These are phyloP conservation scores for Hycleus cichorii DNA, from an alignment of 1,140 invertebrate species.

Conservation along the genomic window DNA sequence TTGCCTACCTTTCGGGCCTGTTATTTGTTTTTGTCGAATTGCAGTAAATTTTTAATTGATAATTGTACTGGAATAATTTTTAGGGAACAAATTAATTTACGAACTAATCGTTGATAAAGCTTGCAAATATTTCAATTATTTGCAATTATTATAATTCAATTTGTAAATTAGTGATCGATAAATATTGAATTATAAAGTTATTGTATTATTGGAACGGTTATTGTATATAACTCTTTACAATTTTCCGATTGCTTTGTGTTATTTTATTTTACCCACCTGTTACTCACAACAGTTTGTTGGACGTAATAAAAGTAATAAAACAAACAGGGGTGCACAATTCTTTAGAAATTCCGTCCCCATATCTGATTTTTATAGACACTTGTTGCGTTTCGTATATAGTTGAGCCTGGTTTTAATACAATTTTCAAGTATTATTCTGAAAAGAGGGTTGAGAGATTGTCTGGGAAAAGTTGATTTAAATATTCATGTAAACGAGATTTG, in stretches of 20 bases:
- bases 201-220: slow-evolving; percentile 5
- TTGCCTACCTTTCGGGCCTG: too few species aligned
- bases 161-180: too few species aligned
- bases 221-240: slow-evolving; percentile 19
- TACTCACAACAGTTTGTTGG: slow-evolving; percentile 24
- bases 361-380: slow-evolving; percentile 38
- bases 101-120: too few species aligned
- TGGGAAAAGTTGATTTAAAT: slow-evolving; percentile 16
- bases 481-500: slow-evolving; percentile 16
- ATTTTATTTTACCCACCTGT: slow-evolving; percentile 36
- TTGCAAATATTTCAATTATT: too few species aligned
- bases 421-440: slow-evolving; percentile 29
- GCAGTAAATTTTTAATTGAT: too few species aligned
- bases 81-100: too few species aligned
- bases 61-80: too few species aligned
- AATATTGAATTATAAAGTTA: too few species aligned
- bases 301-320: slow-evolving; percentile 36
- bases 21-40: too few species aligned
- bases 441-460: slow-evolving; percentile 14
- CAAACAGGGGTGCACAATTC: slow-evolving; percentile 31
- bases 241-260: slow-evolving; percentile 28
- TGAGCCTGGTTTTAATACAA: slow-evolving; percentile 21
- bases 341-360: slow-evolving; percentile 29
- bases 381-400: slow-evolving; percentile 26
- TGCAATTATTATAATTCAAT: too few species aligned